These are phyloP conservation scores for Synergus gifuensis DNA, from an alignment of 2,888 invertebrate genomes.

Conservation along the genomic window DNA sequence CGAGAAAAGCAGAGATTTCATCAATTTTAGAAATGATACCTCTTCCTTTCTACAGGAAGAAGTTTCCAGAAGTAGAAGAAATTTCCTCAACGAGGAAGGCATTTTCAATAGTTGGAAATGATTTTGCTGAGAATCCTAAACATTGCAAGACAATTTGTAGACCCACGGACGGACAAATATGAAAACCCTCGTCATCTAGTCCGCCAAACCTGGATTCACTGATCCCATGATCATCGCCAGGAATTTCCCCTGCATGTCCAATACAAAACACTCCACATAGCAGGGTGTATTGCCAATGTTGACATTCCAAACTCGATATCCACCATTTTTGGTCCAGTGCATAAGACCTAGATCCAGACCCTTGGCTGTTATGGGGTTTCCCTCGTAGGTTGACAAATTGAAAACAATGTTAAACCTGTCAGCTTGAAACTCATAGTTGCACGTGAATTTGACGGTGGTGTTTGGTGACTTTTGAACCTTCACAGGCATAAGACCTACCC, in stretches of 20 bases:
- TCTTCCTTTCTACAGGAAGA: not conserved
- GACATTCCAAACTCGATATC: slow-evolving; percentile 68
- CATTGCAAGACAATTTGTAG: slow-evolving; percentile 1
- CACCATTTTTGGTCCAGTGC: slow-evolving; percentile 58
- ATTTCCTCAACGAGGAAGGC: not conserved
- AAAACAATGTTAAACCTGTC: slow-evolving; percentile 75
- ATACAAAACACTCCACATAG: slow-evolving; percentile 67
- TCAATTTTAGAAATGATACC: not conserved
- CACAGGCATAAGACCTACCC: slow-evolving; percentile 79
- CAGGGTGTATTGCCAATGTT: slow-evolving; percentile 68
- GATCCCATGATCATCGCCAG: slow-evolving; percentile 68
- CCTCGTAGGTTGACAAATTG: slow-evolving; percentile 65
- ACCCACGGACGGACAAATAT: slow-evolving; percentile 60
- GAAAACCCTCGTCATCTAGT: slow-evolving; percentile 52
- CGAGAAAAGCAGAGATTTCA: not conserved
- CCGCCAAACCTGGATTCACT: slow-evolving; percentile 70
- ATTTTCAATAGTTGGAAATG: not conserved
- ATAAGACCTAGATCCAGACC: slow-evolving; percentile 53
- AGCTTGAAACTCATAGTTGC: slow-evolving; percentile 78
- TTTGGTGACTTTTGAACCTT: slow-evolving; percentile 75
- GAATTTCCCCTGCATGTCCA: slow-evolving; percentile 63
- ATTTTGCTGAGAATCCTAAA: slow-evolving; percentile 2
- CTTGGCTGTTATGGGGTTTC: slow-evolving; percentile 61
- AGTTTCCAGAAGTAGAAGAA: not conserved
- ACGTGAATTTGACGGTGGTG: slow-evolving; percentile 77